phyloP scores from a whole-genome alignment of 2,113 vertebrate species.

The Ammodytes dubius region DNA sequence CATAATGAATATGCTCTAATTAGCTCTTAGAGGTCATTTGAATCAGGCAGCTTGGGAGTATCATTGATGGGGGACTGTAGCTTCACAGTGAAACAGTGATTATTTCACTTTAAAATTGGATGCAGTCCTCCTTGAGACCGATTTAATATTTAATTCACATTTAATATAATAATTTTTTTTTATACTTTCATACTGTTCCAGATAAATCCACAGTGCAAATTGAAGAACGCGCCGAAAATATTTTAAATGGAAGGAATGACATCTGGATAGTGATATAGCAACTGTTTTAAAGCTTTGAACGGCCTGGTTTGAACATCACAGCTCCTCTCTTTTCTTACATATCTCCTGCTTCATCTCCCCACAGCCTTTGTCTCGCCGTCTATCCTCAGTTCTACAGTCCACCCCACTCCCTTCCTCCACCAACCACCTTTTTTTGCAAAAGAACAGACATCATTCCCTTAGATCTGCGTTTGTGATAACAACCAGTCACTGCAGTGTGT shows the following conservation, averaged over 20 bases:
- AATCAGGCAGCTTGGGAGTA: background rate
- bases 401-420: background rate
- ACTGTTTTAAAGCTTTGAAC: slow-evolving; percentile 56
- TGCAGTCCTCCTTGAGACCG: slow-evolving; percentile 21
- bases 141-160: slow-evolving; percentile 68
- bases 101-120: slow-evolving; percentile 51
- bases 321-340: slow-evolving; percentile 29
- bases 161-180: slow-evolving; percentile 37
- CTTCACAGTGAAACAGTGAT: slow-evolving; percentile 20
- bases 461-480: slow-evolving; percentile 64
- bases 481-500: slow-evolving; percentile 50
- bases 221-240: slow-evolving; percentile 29
- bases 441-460: slow-evolving; percentile 49
- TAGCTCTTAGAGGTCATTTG: slow-evolving; percentile 46
- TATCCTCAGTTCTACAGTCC: slow-evolving; percentile 49
- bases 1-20: slow-evolving; percentile 27
- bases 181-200: slow-evolving; percentile 11
- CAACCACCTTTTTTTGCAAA: background rate
- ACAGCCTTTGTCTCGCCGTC: slow-evolving; percentile 49
- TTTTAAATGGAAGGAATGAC: slow-evolving; percentile 50
- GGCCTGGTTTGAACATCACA: slow-evolving; percentile 54
- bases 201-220: slow-evolving; percentile 15
- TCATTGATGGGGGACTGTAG: slow-evolving; percentile 11
- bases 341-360: slow-evolving; percentile 51
- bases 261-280: slow-evolving; percentile 37